Percentiles rank a stretch among this genome's conserved stretches.
Conservation (phyloP, 2,113 vertebrate species). For the Rhinogobius similis region DNA sequence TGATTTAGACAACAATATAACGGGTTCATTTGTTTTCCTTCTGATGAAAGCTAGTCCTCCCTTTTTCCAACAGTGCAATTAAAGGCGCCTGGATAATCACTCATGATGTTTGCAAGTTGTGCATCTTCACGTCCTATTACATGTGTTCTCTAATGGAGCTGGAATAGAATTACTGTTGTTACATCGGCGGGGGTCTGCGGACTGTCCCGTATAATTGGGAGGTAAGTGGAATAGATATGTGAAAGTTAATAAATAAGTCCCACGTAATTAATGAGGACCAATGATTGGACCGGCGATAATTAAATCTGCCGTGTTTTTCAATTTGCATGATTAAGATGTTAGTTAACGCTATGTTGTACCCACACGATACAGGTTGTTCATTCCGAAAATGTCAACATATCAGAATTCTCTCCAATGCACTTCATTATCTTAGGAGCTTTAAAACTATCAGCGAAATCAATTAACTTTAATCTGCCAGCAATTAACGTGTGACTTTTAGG, state of each 20-base stretch:
- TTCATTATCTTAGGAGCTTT: slow-evolving; percentile 78
- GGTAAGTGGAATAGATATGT: slow-evolving; percentile 71
- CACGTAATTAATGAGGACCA: slow-evolving; percentile 74
- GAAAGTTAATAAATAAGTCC: slow-evolving; percentile 75
- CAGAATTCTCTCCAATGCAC: slow-evolving; percentile 74
- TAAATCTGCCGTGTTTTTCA: slow-evolving; percentile 75
- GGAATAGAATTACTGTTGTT: slow-evolving; percentile 61
- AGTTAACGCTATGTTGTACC: slow-evolving; percentile 70
- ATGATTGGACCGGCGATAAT: slow-evolving; percentile 73
- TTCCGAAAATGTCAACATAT: slow-evolving; percentile 82
- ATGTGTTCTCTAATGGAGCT: slow-evolving; percentile 55
- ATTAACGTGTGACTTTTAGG: slow-evolving; percentile 76
- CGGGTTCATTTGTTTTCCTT: slow-evolving; percentile 6
- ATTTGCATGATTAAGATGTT: slow-evolving; percentile 80
- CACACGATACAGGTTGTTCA: slow-evolving; percentile 71
- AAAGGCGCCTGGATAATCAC: slow-evolving; percentile 9
- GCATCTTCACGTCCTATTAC: slow-evolving; percentile 43
- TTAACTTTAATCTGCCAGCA: slow-evolving; percentile 78
- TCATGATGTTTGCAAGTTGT: slow-evolving; percentile 17
- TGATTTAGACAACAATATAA: not conserved
- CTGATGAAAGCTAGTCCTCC: slow-evolving; percentile 11
- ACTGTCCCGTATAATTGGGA: slow-evolving; percentile 71
- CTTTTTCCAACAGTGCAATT: not conserved
- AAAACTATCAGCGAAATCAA: slow-evolving; percentile 76
- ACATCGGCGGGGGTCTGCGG: slow-evolving; percentile 56